These are phyloP conservation scores for Crepidodera aurea DNA, from an alignment of 2,888 invertebrate species.

Conservation along the genomic window DNA sequence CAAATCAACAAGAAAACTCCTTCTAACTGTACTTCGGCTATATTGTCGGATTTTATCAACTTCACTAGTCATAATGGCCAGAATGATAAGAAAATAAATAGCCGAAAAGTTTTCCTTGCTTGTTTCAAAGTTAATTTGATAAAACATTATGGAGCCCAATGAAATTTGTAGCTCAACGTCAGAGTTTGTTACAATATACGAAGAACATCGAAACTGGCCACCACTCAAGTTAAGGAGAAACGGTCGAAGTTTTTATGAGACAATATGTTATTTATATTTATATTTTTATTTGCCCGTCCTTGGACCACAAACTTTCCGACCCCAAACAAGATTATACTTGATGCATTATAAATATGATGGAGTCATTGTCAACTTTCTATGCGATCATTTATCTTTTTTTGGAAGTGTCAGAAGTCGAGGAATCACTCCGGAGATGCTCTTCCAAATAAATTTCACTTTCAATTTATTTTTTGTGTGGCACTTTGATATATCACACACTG, in stretches of 20 bases:
- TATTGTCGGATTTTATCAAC: too few species aligned
- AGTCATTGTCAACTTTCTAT: conserved; percentile 39
- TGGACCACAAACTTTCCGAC: conserved; percentile 17
- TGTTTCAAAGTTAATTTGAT: conserved; percentile 10
- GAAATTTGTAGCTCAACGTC: conserved; percentile 34
- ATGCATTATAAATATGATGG: conserved; percentile 43
- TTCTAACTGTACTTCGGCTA: too few species aligned
- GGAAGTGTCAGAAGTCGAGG: conserved; percentile 38
- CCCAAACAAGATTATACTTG: conserved; percentile 41
- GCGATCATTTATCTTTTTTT: conserved; percentile 38
- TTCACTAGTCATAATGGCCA: neutral
- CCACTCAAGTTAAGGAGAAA: conserved; percentile 31
- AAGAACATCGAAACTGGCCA: conserved; percentile 28
- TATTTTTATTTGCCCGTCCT: conserved; percentile 4
- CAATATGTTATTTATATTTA: conserved; percentile 42
- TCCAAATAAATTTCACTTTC: conserved; percentile 43
- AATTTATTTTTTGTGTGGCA: conserved; percentile 41
- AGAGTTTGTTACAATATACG: conserved; percentile 33
- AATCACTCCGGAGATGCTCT: conserved; percentile 32
- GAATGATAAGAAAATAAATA: neutral
- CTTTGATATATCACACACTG: conserved; percentile 40
- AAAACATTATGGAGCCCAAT: conserved; percentile 2
- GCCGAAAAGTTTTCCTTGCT: neutral
- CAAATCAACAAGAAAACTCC: too few species aligned
- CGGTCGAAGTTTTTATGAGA: conserved; percentile 35